A percentile compares a stretch with the other conserved stretches of the same genome.
Conservation (phyloP, 2,888 invertebrate genomes). For the Coronaproctus castanopsis region DNA sequence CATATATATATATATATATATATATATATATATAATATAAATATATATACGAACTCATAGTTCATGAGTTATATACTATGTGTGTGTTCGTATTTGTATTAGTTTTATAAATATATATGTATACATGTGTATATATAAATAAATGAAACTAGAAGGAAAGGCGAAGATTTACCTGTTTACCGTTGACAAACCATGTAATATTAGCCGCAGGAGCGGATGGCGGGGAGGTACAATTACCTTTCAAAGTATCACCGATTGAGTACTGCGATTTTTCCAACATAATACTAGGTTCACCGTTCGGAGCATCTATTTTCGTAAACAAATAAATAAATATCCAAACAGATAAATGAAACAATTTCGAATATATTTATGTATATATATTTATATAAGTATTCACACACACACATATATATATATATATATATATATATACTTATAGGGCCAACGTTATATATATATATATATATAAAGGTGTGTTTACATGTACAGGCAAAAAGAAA, state of each 20-base stretch:
- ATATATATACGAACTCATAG: too few species aligned
- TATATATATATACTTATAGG: too few species aligned
- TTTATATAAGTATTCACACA: neutral
- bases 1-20: too few species aligned
- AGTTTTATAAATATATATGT: neutral
- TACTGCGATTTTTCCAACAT: constrained; percentile 28
- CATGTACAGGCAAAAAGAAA: too few species aligned
- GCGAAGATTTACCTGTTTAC: constrained; percentile 26
- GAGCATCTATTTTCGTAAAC: constrained; percentile 29
- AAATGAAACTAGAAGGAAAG: neutral
- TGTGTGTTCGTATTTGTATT: too few species aligned
- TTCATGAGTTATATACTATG: too few species aligned
- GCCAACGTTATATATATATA: too few species aligned
- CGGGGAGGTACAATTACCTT: constrained; percentile 30
- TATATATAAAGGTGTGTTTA: too few species aligned
- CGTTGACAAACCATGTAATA: constrained; percentile 31
- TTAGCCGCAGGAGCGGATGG: constrained; percentile 30
- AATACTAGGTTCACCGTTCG: constrained; percentile 29
- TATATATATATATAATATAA: too few species aligned
- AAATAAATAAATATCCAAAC: too few species aligned
- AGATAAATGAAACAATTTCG: too few species aligned
- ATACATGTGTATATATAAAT: neutral
- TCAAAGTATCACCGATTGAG: constrained; percentile 29
- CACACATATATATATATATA: neutral
- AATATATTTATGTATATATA: neutral